These are phyloP conservation scores for Parauchenoglanis punctatus DNA, from an alignment of 2,797 vertebrate genomes.

Conservation along the genomic window DNA sequence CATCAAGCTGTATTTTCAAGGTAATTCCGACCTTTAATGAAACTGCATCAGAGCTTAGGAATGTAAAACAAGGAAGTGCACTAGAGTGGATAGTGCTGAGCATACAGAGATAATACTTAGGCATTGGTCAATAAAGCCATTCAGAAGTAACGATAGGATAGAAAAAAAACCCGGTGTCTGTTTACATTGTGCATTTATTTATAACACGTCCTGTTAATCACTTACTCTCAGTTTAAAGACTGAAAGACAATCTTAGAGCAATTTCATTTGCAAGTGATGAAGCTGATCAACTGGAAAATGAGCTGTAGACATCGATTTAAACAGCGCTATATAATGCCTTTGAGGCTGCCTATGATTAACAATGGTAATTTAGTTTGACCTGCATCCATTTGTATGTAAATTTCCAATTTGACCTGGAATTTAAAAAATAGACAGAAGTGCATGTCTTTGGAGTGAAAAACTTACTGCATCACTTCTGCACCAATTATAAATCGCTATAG, in stretches of 20 bases:
- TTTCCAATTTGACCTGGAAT: slow-evolving; percentile 77
- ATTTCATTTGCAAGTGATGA: slow-evolving; percentile 64
- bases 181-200: neutral
- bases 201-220: neutral
- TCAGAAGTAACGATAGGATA: neutral
- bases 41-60: neutral
- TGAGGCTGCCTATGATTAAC: slow-evolving; percentile 63
- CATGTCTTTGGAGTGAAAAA: slow-evolving; percentile 62
- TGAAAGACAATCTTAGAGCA: slow-evolving; percentile 45
- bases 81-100: neutral
- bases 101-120: neutral
- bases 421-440: slow-evolving; percentile 50
- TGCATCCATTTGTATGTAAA: slow-evolving; percentile 80
- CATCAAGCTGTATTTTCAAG: neutral
- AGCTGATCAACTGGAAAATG: slow-evolving; percentile 71
- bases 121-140: neutral
- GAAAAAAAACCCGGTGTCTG: neutral
- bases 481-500: slow-evolving; percentile 82
- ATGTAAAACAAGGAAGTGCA: neutral
- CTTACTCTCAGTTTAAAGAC: neutral
- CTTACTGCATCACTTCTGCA: slow-evolving; percentile 75
- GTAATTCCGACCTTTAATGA: neutral
- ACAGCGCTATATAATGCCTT: slow-evolving; percentile 67
- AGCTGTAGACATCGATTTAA: slow-evolving; percentile 74
- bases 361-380: slow-evolving; percentile 78